phyloP scores from a whole-genome alignment of 1,140 invertebrate species.

The Leptoteleia sp. region DNA sequence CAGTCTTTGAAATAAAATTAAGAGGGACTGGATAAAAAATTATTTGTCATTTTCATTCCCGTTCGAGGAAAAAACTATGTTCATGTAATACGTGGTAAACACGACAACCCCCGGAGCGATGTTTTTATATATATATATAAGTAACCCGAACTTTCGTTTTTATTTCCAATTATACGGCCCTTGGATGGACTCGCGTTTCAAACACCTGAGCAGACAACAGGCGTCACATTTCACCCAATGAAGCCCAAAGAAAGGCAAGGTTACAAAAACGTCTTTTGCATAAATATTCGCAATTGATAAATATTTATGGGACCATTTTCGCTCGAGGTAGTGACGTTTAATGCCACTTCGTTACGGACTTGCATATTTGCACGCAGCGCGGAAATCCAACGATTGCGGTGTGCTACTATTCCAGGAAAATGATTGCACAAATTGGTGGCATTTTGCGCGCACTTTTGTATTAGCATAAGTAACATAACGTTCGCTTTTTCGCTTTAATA shows the following conservation, averaged over 20 bases:
- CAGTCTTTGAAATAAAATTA: too few relatives aligned
- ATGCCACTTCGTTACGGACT: conserved; percentile 43
- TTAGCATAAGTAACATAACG: conserved; percentile 40
- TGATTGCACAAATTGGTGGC: conserved; percentile 57
- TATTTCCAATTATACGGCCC: conserved; percentile 25
- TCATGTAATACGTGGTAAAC: not conserved
- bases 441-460: conserved; percentile 44
- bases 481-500: conserved; percentile 15
- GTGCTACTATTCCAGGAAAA: conserved; percentile 38
- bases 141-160: conserved; percentile 40
- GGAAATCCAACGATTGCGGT: conserved; percentile 29
- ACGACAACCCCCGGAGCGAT: not conserved
- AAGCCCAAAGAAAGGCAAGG: conserved; percentile 33
- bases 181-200: conserved; percentile 22
- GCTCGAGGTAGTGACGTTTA: conserved; percentile 59
- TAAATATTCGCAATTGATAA: conserved; percentile 60
- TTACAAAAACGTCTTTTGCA: conserved; percentile 55
- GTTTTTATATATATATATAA: too few relatives aligned
- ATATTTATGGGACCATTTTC: conserved; percentile 61
- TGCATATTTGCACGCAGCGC: conserved; percentile 51
- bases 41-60: too few relatives aligned
- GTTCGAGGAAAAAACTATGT: too few relatives aligned
- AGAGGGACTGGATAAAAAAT: too few relatives aligned
- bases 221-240: conserved; percentile 38
- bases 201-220: conserved; percentile 49